Percentiles rank a stretch among this genome's conserved stretches.
Conservation (phyloP, 2,797 vertebrate genomes). For the Ataeniobius toweri region DNA sequence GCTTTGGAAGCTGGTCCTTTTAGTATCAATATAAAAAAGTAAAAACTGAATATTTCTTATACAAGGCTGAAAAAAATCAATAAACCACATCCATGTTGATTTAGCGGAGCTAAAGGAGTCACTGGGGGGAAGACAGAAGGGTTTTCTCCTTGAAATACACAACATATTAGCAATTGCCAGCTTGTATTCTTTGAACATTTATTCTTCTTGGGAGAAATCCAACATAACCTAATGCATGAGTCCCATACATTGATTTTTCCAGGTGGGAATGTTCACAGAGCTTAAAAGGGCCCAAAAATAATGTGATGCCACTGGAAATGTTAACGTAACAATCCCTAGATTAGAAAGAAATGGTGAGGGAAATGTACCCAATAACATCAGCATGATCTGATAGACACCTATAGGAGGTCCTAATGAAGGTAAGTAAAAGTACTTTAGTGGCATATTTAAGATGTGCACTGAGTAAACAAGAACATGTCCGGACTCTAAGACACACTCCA, state of each 20-base stretch:
- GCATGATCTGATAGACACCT: background rate
- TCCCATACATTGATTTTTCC: conserved; percentile 37
- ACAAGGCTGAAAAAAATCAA: conserved; percentile 44
- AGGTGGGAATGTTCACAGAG: conserved; percentile 21
- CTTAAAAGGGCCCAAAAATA: background rate
- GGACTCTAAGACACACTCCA: too few species aligned
- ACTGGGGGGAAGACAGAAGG: conserved; percentile 28
- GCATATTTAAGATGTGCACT: background rate
- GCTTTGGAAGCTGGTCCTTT: conserved; percentile 20
- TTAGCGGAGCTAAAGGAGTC: conserved; percentile 27
- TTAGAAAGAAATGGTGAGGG: background rate
- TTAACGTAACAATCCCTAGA: background rate
- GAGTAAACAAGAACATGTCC: too few species aligned
- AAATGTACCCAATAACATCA: background rate
- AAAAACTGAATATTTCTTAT: conserved; percentile 49
- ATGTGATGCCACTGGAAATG: background rate
- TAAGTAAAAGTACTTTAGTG: background rate
- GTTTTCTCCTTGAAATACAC: conserved; percentile 29
- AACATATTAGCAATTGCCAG: conserved; percentile 53
- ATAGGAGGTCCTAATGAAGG: background rate
- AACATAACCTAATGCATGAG: conserved; percentile 25
- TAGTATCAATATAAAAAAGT: conserved; percentile 31
- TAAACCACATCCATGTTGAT: conserved; percentile 29
- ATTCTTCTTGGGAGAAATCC: conserved; percentile 34
- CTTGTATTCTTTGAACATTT: conserved; percentile 27